A percentile compares a stretch with the other conserved stretches of the same genome.
Conservation (phyloP, 2,888 invertebrate species). For the Liopterus haemorrhoidalis region DNA sequence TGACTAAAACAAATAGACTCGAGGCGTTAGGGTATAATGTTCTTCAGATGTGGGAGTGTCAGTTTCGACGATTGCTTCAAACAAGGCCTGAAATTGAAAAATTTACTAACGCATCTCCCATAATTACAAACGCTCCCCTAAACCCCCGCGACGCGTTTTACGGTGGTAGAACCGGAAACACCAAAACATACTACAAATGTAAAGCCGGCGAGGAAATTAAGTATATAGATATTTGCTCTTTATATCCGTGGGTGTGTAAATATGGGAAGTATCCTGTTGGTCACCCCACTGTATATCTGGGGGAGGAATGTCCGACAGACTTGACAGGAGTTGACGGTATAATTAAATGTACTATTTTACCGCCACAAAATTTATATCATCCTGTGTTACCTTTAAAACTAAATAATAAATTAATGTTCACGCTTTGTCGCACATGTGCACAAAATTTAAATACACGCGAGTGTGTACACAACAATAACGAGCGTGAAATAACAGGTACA, state of each 20-base stretch:
- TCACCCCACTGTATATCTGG: conserved; percentile 31
- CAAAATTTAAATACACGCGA: conserved; percentile 29
- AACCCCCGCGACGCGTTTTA: conserved; percentile 30
- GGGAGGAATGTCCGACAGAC: conserved; percentile 18
- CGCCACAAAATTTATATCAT: conserved; percentile 27
- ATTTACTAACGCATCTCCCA: too few species aligned
- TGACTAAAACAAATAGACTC: not conserved
- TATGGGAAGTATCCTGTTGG: conserved; percentile 30
- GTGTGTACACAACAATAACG: conserved; percentile 38
- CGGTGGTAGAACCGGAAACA: conserved; percentile 31
- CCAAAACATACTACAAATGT: conserved; percentile 16
- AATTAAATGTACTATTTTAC: conserved; percentile 6
- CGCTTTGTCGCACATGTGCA: conserved; percentile 38
- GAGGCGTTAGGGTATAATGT: not conserved
- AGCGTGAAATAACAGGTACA: conserved; percentile 25
- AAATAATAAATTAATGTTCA: conserved; percentile 37
- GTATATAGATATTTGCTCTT: conserved; percentile 31
- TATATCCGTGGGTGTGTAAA: conserved; percentile 35
- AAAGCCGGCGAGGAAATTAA: conserved; percentile 18
- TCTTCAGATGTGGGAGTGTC: conserved; percentile 11
- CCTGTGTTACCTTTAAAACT: conserved; percentile 35
- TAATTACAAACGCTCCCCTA: too few species aligned
- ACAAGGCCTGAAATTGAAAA: too few species aligned
- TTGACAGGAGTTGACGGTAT: not conserved
- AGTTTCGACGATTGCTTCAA: conserved; percentile 3